Percentiles rank a stretch among this genome's conserved stretches.
These are phyloP conservation scores for Passer montanus DNA, from an alignment of 2,113 vertebrate species.

Conservation along the genomic window DNA sequence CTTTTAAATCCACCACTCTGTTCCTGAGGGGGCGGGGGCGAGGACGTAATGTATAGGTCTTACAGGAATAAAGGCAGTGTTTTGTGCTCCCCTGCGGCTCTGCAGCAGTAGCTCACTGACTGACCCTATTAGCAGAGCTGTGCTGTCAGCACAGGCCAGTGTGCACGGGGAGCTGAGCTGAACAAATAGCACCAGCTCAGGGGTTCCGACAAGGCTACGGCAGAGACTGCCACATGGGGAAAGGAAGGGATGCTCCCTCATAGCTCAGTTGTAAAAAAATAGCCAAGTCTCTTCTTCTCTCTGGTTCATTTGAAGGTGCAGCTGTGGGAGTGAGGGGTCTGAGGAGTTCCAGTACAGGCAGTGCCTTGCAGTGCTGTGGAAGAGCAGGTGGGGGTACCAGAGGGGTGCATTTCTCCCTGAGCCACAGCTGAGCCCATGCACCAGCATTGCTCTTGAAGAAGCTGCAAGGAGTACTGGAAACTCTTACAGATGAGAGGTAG, in stretches of 20 bases:
- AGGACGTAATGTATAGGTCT: conserved; percentile 56
- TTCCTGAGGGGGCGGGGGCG: background rate
- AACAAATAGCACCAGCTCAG: background rate
- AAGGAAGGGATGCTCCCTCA: background rate
- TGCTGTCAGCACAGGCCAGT: background rate
- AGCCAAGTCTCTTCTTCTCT: background rate
- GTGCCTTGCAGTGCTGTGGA: background rate
- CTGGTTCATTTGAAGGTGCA: background rate
- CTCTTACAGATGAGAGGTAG: background rate
- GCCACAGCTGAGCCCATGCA: background rate
- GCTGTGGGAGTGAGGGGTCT: background rate
- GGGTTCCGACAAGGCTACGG: background rate
- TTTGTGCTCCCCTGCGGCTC: conserved; percentile 54
- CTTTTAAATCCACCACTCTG: conserved; percentile 38
- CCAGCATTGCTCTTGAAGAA: background rate
- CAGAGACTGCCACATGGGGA: background rate
- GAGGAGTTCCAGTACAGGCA: background rate
- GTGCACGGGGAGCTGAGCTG: background rate
- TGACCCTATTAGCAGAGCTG: conserved; percentile 34
- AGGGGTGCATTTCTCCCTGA: background rate
- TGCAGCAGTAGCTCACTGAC: conserved; percentile 50
- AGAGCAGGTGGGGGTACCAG: background rate
- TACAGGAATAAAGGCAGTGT: conserved; percentile 56
- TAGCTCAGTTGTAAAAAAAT: background rate
- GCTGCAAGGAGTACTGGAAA: background rate